Conservation (phyloP, 2,113 vertebrate genomes). For the Laterallus jamaicensis region DNA sequence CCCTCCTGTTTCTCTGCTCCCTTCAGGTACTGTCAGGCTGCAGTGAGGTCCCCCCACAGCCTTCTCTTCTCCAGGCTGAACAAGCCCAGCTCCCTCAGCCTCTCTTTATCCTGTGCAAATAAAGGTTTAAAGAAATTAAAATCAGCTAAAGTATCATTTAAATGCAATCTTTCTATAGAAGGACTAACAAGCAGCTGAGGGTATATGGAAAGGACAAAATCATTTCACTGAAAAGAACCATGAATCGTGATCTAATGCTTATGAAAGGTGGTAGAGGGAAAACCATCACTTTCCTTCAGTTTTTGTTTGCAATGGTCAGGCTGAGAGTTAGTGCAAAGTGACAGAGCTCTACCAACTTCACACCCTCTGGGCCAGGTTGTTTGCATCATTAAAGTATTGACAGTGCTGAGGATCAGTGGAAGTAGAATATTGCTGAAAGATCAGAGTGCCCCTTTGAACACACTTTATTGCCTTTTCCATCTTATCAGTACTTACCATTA, state of each 20-base stretch:
- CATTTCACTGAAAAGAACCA: neutral
- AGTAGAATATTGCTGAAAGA: constrained; percentile 55
- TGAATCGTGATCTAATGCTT: neutral
- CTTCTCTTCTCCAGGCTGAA: too few species aligned
- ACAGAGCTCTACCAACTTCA: neutral
- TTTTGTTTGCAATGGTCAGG: neutral
- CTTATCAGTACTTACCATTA: constrained; percentile 60
- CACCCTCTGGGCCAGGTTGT: neutral
- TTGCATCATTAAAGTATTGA: constrained; percentile 3
- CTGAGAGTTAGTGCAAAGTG: neutral
- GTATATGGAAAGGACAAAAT: neutral
- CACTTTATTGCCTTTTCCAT: constrained; percentile 57
- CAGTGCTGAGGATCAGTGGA: constrained; percentile 1
- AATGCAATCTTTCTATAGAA: neutral
- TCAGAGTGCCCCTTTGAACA: constrained; percentile 38
- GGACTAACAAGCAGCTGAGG: neutral
- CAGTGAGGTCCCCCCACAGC: too few species aligned
- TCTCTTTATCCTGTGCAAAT: neutral
- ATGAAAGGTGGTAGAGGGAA: neutral
- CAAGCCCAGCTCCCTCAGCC: too few species aligned
- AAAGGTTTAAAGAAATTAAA: neutral
- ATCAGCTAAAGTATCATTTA: neutral
- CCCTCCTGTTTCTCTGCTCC: too few species aligned
- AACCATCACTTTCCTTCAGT: neutral
- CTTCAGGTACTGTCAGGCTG: too few species aligned